phyloP scores from a whole-genome alignment of 2,797 vertebrate genomes.

The Sphenopsis melanotis region DNA sequence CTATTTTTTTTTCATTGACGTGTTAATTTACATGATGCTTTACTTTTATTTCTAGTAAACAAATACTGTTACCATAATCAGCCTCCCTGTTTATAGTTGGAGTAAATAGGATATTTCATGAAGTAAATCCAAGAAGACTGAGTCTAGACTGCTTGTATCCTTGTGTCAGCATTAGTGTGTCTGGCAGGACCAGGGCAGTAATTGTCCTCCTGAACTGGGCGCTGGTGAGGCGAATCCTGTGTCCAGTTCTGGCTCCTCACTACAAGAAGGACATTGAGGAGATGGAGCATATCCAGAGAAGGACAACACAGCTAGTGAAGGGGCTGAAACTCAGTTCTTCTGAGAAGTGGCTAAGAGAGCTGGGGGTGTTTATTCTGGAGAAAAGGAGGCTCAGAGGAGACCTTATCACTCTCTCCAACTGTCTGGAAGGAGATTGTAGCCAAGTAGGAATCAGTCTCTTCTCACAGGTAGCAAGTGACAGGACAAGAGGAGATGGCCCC shows the following conservation, averaged over 20 bases:
- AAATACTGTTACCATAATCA: neutral
- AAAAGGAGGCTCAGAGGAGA: neutral
- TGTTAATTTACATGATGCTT: neutral
- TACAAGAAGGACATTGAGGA: neutral
- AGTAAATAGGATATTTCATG: neutral
- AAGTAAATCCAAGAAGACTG: neutral
- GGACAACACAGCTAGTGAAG: fast-evolving
- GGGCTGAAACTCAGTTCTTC: neutral
- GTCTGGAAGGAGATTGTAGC: neutral
- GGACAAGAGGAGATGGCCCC: neutral
- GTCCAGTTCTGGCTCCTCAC: neutral
- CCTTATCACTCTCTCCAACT: neutral
- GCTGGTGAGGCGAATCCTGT: neutral
- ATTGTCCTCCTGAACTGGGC: neutral
- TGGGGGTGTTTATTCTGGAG: neutral
- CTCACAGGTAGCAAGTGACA: neutral
- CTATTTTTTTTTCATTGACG: neutral
- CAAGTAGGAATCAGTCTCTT: neutral
- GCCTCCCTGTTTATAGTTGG: neutral
- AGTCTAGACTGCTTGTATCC: neutral
- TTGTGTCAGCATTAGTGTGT: neutral
- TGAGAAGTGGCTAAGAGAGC: neutral
- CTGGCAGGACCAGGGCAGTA: neutral
- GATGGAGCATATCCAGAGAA: neutral
- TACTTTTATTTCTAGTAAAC: neutral